Conservation (phyloP, 2,888 invertebrate species). For the Andrena bicolor region DNA sequence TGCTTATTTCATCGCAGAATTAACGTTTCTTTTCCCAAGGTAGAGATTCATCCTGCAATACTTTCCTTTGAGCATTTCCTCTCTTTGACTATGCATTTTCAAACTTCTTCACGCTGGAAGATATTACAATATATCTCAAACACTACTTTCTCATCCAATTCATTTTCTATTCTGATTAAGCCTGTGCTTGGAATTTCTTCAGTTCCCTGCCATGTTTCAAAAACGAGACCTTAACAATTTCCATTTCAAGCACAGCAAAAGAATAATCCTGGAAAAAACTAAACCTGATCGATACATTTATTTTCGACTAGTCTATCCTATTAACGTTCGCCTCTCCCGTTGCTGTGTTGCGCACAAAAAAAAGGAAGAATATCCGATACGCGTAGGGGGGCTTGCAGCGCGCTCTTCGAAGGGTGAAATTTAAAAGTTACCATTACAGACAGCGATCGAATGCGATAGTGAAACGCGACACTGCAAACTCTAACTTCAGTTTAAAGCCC, state of each 20-base stretch:
- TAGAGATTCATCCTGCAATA: background rate
- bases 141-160: background rate
- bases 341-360: background rate
- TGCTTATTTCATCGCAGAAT: background rate
- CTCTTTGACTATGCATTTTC: background rate
- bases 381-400: background rate
- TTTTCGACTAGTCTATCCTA: background rate
- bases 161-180: background rate
- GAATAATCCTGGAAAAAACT: too few species aligned
- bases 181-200: background rate
- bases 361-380: constrained; percentile 5
- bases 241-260: too few species aligned
- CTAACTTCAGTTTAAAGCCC: constrained; percentile 34
- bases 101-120: background rate
- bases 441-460: constrained; percentile 22
- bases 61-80: background rate
- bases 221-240: too few species aligned
- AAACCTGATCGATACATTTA: background rate
- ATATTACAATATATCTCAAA: background rate
- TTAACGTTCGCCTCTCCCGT: background rate
- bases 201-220: too few species aligned
- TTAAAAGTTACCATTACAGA: constrained; percentile 32
- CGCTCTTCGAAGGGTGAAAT: constrained; percentile 27
- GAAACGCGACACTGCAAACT: constrained; percentile 31
- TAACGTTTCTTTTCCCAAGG: constrained; percentile 1